Evolutionary conservation across 2,888 invertebrate species (phyloP).

Genomic region (Willowsia nigromaculata): DNA sequence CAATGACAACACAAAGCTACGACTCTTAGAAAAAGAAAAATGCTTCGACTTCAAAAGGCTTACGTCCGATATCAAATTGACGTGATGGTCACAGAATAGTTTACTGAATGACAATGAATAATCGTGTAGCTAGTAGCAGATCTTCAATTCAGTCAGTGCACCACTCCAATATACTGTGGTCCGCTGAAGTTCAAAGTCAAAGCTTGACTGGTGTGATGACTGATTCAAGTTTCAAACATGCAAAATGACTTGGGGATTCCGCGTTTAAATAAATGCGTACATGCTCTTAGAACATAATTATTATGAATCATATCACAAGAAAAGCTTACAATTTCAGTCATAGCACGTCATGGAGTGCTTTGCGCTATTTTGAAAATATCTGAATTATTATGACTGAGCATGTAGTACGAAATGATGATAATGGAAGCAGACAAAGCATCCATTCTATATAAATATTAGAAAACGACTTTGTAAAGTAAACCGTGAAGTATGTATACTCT

Average conservation of each 20-base stretch:
- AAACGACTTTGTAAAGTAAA: constrained; percentile 6
- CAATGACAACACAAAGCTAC: no score
- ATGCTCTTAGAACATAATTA: neutral
- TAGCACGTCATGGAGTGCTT: neutral
- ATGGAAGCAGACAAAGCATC: neutral
- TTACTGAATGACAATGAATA: no score
- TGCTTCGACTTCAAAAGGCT: no score
- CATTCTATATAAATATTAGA: neutral
- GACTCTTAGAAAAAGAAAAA: no score
- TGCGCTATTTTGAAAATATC: neutral
- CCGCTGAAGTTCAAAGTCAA: constrained; percentile 62
- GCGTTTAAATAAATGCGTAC: neutral
- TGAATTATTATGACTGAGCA: constrained; percentile 34
- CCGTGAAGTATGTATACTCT: neutral
- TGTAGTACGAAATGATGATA: neutral
- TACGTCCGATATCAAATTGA: no score
- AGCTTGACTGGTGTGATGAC: constrained; percentile 25
- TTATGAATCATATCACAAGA: neutral
- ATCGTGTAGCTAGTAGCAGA: no score
- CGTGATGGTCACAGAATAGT: no score
- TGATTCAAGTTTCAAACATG: constrained; percentile 5
- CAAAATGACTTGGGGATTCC: neutral
- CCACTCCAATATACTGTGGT: no score
- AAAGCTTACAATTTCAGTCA: neutral
- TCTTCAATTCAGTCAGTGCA: neutral